These are phyloP conservation scores for Echinometra lucunter DNA, from an alignment of 53 echinoderm and acorn worm species.

Conservation along the genomic window DNA sequence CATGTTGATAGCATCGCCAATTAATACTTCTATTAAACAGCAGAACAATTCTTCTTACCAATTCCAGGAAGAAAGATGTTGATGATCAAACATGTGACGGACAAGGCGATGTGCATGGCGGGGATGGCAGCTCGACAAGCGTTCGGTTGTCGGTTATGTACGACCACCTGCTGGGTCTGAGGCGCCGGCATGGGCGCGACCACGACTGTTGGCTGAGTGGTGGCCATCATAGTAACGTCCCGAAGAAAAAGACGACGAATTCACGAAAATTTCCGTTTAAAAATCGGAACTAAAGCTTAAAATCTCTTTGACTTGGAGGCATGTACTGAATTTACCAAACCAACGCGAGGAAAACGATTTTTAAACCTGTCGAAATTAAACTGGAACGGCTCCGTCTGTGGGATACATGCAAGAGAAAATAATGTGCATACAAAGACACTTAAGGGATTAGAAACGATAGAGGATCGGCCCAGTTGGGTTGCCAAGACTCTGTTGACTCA, in stretches of 20 bases:
- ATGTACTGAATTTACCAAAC: background rate
- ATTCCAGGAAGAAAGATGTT: constrained; percentile 84
- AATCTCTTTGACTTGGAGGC: background rate
- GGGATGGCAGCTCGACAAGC: constrained; percentile 81
- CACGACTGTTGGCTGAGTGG: background rate
- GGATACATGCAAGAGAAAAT: background rate
- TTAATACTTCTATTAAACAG: background rate
- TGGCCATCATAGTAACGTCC: background rate
- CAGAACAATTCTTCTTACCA: constrained; percentile 56
- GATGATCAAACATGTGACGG: constrained; percentile 76
- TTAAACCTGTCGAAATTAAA: background rate
- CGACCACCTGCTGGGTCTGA: constrained; percentile 53
- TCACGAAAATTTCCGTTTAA: background rate
- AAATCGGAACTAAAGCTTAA: background rate
- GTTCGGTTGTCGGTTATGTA: constrained; percentile 67
- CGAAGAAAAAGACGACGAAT: background rate
- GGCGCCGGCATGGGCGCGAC: background rate
- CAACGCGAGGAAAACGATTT: background rate
- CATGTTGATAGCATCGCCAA: too few relatives aligned
- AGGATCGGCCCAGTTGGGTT: background rate
- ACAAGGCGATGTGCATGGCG: constrained; percentile 77
- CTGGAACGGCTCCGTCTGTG: background rate
- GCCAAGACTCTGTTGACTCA: background rate
- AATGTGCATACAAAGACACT: background rate
- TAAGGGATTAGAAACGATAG: background rate